Evolutionary conservation across 2,888 invertebrate genomes (phyloP).

Genomic region (Cephus pulcher): DNA sequence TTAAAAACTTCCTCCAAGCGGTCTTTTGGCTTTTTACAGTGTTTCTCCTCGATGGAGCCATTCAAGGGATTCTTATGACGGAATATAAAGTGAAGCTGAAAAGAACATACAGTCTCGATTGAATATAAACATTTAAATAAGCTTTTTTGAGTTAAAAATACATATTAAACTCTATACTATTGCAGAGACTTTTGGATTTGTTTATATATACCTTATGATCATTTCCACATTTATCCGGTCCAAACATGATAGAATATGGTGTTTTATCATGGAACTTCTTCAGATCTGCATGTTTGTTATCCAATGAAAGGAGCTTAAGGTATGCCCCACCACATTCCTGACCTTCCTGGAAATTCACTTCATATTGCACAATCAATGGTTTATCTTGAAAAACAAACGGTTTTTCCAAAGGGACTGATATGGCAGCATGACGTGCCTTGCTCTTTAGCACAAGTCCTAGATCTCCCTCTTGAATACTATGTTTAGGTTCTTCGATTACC

Average conservation of each 20-base stretch:
- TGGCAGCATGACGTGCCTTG: slow-evolving; percentile 97
- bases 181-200: neutral
- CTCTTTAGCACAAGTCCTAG: slow-evolving; percentile 90
- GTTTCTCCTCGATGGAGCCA: slow-evolving; percentile 92
- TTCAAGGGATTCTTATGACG: slow-evolving; percentile 94
- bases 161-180: neutral
- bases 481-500: slow-evolving; percentile 80
- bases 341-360: slow-evolving; percentile 93
- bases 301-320: slow-evolving; percentile 88
- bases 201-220: slow-evolving; percentile 88
- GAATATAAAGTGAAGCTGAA: slow-evolving; percentile 86
- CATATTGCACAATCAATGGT: slow-evolving; percentile 92
- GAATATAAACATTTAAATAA: neutral
- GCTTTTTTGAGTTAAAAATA: slow-evolving; percentile 1
- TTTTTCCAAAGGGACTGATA: slow-evolving; percentile 80
- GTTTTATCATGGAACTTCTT: slow-evolving; percentile 94
- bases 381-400: slow-evolving; percentile 87
- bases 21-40: slow-evolving; percentile 90
- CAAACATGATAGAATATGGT: slow-evolving; percentile 99
- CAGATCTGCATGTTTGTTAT: slow-evolving; percentile 77
- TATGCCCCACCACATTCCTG: slow-evolving; percentile 99
- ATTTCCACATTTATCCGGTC: slow-evolving; percentile 98
- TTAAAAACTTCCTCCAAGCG: slow-evolving; percentile 88
- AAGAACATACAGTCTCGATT: slow-evolving; percentile 19
- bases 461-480: slow-evolving; percentile 85